Evolutionary conservation across 2,113 vertebrate genomes (phyloP).

Genomic region (Piprites chloris): DNA sequence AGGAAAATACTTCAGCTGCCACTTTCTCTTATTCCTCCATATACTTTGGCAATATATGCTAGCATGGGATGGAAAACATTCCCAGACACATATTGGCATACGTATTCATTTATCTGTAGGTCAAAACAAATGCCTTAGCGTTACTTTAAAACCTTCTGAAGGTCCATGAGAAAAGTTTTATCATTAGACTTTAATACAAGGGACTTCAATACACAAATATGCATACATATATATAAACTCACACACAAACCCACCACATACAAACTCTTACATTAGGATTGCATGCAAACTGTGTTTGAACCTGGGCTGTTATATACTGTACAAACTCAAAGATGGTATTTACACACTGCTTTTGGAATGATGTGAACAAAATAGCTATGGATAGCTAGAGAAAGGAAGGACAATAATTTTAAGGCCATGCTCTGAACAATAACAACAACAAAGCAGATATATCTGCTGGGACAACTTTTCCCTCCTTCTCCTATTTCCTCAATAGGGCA

Average conservation of each 20-base stretch:
- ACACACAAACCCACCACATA: background rate
- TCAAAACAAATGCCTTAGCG: background rate
- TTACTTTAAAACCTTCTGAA: background rate
- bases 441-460: fast-evolving
- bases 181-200: background rate
- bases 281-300: background rate
- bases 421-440: background rate
- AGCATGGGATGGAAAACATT: background rate
- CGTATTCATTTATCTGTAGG: background rate
- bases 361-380: background rate
- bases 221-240: background rate
- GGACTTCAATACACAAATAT: background rate
- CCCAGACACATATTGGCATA: background rate
- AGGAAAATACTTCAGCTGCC: background rate
- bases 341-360: background rate
- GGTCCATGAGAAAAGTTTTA: background rate
- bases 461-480: background rate
- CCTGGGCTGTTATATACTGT: background rate
- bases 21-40: background rate
- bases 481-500: background rate
- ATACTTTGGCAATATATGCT: background rate
- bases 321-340: background rate
- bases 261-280: background rate
- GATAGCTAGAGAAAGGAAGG: background rate
- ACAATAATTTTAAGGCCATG: background rate